Evolutionary conservation across 2,888 invertebrate species (phyloP).

Genomic region (Napeogenes inachia): DNA sequence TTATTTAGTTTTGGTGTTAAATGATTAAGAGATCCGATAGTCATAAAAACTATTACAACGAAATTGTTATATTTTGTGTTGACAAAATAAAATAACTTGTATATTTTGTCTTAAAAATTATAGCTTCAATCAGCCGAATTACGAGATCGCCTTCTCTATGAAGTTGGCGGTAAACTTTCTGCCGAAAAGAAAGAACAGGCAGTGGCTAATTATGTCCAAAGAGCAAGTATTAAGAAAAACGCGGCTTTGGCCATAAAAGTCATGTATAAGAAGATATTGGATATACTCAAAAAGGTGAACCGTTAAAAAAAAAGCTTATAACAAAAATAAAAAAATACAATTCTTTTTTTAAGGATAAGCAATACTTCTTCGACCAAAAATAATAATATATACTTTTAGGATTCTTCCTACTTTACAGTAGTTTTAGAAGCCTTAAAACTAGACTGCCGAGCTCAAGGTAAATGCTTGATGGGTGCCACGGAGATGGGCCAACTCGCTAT

Average conservation of each 20-base stretch:
- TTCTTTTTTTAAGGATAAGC: background rate
- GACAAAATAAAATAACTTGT: background rate
- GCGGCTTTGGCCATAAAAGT: constrained; percentile 80
- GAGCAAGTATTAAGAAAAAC: constrained; percentile 79
- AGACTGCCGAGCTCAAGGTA: constrained; percentile 79
- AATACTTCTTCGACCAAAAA: background rate
- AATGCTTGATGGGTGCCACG: constrained; percentile 79
- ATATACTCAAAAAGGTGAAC: constrained; percentile 79
- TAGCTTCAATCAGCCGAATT: constrained; percentile 74
- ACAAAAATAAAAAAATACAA: too few relatives aligned
- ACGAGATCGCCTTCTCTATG: constrained; percentile 71
- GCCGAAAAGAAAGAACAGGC: constrained; percentile 76
- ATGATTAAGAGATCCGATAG: too few relatives aligned
- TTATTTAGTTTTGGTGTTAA: too few relatives aligned
- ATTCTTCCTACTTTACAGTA: constrained; percentile 80
- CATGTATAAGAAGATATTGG: constrained; percentile 79
- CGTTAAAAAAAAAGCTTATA: too few relatives aligned
- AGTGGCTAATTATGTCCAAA: constrained; percentile 79
- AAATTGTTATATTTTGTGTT: background rate
- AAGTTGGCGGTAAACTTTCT: constrained; percentile 64
- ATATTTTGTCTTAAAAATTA: constrained; percentile 14
- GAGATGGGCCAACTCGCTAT: constrained; percentile 82
- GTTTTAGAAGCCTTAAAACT: constrained; percentile 76
- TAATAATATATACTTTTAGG: constrained; percentile 46
- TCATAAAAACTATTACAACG: background rate